These are phyloP conservation scores for Lepidurus arcticus DNA, from an alignment of 1,140 invertebrate genomes.

Conservation along the genomic window DNA sequence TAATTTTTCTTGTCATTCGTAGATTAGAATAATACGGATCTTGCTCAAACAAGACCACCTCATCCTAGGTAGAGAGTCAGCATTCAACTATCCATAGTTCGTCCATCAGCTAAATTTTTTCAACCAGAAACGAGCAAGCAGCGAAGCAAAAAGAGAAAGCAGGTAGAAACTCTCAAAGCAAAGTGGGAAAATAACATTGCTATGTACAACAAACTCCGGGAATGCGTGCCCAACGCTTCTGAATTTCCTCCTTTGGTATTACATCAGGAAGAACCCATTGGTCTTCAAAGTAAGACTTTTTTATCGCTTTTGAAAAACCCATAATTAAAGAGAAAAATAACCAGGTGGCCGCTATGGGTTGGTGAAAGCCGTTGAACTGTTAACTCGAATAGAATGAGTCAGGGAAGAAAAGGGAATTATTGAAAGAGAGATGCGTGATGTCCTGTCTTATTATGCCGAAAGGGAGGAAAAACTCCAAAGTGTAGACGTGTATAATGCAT, in stretches of 20 bases:
- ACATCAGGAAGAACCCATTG: background rate
- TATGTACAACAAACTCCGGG: too few species aligned
- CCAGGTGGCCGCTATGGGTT: background rate
- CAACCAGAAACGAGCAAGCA: too few species aligned
- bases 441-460: background rate
- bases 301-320: background rate
- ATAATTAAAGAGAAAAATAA: background rate
- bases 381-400: too few species aligned
- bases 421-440: background rate
- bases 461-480: background rate
- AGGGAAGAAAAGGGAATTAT: too few species aligned
- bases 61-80: background rate
- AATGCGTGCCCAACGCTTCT: background rate
- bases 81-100: background rate
- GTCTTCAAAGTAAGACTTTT: background rate
- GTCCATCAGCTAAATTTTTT: background rate
- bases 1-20: background rate
- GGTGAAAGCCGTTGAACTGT: background rate
- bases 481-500: background rate
- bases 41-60: background rate
- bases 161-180: too few species aligned
- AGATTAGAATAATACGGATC: background rate
- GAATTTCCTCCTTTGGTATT: background rate
- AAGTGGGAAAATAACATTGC: too few species aligned
- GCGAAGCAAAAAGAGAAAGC: too few species aligned